These are phyloP conservation scores for Drosophila fungiperda DNA, from an alignment of 2,888 invertebrate genomes.

Conservation along the genomic window DNA sequence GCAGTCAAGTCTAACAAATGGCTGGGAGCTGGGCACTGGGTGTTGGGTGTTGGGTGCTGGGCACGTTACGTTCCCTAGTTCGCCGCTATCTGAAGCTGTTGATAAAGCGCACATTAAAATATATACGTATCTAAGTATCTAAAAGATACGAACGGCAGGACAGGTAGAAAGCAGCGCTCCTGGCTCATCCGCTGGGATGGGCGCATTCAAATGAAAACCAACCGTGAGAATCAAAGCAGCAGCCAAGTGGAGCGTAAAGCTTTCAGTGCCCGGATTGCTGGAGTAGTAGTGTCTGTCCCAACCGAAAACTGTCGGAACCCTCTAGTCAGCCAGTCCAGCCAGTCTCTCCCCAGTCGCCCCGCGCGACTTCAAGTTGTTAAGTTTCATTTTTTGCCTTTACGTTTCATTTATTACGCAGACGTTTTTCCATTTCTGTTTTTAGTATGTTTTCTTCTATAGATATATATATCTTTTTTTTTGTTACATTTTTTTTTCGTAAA, in stretches of 20 bases:
- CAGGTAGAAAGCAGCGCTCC: slow-evolving; percentile 53
- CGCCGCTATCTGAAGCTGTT: slow-evolving; percentile 71
- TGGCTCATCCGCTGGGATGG: slow-evolving; percentile 30
- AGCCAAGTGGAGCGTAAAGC: slow-evolving; percentile 76
- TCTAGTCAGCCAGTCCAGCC: slow-evolving; percentile 28
- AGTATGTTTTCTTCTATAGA: slow-evolving; percentile 5
- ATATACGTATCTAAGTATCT: slow-evolving; percentile 75
- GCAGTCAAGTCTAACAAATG: slow-evolving; percentile 64
- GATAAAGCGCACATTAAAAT: slow-evolving; percentile 78
- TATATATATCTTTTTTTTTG: not conserved
- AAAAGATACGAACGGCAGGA: slow-evolving; percentile 51
- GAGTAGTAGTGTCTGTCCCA: slow-evolving; percentile 45
- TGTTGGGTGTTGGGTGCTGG: slow-evolving; percentile 35
- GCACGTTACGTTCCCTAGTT: slow-evolving; percentile 10
- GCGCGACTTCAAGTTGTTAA: slow-evolving; percentile 49
- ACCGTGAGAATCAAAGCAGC: slow-evolving; percentile 78
- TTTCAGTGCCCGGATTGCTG: slow-evolving; percentile 66
- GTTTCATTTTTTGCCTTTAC: slow-evolving; percentile 65
- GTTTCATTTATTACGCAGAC: slow-evolving; percentile 74
- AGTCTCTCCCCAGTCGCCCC: slow-evolving; percentile 26
- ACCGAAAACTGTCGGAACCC: slow-evolving; percentile 51
- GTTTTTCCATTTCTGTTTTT: slow-evolving; percentile 46
- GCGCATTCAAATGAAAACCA: slow-evolving; percentile 78
- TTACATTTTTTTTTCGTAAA: slow-evolving; percentile 55
- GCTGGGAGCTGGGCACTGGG: slow-evolving; percentile 27